A percentile compares a stretch with the other conserved stretches of the same genome.
phyloP scores from a whole-genome alignment of 2,113 vertebrate species.

The Circaetus gallicus region DNA sequence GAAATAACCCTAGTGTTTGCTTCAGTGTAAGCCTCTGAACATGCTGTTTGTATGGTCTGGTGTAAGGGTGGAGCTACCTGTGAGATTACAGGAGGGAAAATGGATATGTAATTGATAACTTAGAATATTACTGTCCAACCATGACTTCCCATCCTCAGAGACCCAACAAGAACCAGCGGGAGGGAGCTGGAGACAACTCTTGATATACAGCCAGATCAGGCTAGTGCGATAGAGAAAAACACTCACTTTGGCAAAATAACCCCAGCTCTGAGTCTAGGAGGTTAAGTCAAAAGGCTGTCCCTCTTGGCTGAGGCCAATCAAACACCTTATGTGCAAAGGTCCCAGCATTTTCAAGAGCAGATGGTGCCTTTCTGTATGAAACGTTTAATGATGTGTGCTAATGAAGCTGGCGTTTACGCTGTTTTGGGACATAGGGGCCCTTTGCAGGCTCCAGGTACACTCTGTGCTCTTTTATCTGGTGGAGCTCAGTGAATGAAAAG shows the following conservation, averaged over 20 bases:
- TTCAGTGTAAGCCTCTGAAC: background rate
- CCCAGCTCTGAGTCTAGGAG: background rate
- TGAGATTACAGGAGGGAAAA: background rate
- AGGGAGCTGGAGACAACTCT: background rate
- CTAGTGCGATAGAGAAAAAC: background rate
- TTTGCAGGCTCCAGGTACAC: background rate
- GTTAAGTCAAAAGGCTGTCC: background rate
- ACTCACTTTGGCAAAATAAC: background rate
- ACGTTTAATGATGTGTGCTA: constrained; percentile 15
- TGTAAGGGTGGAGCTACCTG: background rate
- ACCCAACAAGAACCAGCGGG: background rate
- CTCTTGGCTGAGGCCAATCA: background rate
- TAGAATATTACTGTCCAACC: background rate
- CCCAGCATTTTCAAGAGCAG: constrained; percentile 15
- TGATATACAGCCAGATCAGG: background rate
- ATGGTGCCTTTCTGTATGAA: background rate
- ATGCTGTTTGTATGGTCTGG: background rate
- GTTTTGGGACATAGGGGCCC: background rate
- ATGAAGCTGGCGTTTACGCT: background rate
- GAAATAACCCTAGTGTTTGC: background rate
- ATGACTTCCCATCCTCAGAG: background rate
- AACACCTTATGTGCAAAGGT: background rate
- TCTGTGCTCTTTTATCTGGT: background rate
- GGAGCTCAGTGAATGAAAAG: background rate
- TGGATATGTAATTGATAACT: background rate